Conservation (phyloP, 2,888 invertebrate species). For the Acanthococcus lagerstroemiae region DNA sequence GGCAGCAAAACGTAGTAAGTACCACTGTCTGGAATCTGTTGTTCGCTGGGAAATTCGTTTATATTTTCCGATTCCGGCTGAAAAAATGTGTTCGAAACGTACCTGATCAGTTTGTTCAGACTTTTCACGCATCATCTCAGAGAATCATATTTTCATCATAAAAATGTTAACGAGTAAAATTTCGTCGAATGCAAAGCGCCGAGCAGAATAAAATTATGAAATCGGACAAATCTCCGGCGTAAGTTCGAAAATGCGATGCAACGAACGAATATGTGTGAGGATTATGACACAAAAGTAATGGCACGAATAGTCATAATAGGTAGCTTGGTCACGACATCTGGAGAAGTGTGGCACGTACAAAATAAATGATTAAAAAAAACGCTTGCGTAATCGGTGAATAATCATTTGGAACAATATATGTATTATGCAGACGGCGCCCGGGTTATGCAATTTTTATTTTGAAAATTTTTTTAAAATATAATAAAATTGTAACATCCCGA, state of each 20-base stretch:
- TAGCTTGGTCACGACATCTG: conserved; percentile 28
- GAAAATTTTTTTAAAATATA: not conserved
- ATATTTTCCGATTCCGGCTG: conserved; percentile 24
- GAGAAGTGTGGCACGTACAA: conserved; percentile 26
- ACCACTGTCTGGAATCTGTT: conserved; percentile 33
- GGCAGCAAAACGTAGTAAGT: conserved; percentile 37
- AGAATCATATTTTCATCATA: too few relatives aligned
- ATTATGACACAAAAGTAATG: conserved; percentile 26
- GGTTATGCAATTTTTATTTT: conserved; percentile 14
- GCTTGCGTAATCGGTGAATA: not conserved
- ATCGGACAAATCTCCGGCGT: not conserved
- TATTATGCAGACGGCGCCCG: conserved; percentile 6
- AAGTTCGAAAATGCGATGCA: not conserved
- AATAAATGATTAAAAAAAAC: conserved; percentile 25
- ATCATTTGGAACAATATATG: conserved; percentile 23
- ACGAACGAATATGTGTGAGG: conserved; percentile 11
- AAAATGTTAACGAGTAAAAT: too few relatives aligned
- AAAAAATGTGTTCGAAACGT: not conserved
- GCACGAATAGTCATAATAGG: conserved; percentile 27
- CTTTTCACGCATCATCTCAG: too few relatives aligned
- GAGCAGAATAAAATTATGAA: too few relatives aligned
- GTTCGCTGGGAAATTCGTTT: conserved; percentile 13
- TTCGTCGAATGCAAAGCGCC: too few relatives aligned
- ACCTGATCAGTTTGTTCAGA: too few relatives aligned
- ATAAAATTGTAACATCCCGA: too few relatives aligned